Percentiles rank a stretch among this genome's conserved stretches.
These are phyloP conservation scores for Brachynemurus nebulosus DNA, from an alignment of 2,888 invertebrate species.

Conservation along the genomic window DNA sequence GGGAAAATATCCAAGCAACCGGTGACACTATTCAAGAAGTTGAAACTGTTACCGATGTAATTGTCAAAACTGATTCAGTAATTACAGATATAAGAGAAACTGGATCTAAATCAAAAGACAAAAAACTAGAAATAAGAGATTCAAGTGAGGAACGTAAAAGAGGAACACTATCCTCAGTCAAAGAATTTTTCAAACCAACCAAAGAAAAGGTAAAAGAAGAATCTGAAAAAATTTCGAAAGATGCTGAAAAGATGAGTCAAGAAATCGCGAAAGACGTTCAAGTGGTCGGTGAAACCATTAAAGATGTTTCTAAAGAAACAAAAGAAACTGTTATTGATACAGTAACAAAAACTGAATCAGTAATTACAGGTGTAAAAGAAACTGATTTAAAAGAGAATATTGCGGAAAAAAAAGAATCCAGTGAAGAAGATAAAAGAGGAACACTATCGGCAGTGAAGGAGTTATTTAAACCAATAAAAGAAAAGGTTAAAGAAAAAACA, in stretches of 20 bases:
- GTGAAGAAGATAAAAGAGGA: too few relatives aligned
- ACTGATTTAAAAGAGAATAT: too few relatives aligned
- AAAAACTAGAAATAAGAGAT: too few relatives aligned
- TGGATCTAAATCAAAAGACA: too few relatives aligned
- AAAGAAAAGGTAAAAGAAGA: neutral
- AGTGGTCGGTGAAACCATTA: neutral
- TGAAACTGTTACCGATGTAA: constrained; percentile 8
- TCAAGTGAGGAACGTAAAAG: too few relatives aligned
- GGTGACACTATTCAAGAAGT: constrained; percentile 5
- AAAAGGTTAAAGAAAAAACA: too few relatives aligned
- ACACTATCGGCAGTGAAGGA: too few relatives aligned
- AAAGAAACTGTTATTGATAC: too few relatives aligned
- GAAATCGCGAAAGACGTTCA: neutral
- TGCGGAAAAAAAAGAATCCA: too few relatives aligned
- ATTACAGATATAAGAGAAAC: neutral
- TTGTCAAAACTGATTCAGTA: too few relatives aligned
- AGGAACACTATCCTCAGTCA: neutral
- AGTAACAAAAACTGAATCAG: neutral
- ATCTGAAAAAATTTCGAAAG: neutral
- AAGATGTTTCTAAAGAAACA: neutral
- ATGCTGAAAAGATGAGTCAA: neutral
- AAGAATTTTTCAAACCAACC: neutral
- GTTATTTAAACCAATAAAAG: too few relatives aligned
- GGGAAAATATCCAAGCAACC: constrained; percentile 3
- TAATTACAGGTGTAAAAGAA: neutral